These are phyloP conservation scores for Galendromus occidentalis DNA, from an alignment of 1,140 invertebrate genomes.

Conservation along the genomic window DNA sequence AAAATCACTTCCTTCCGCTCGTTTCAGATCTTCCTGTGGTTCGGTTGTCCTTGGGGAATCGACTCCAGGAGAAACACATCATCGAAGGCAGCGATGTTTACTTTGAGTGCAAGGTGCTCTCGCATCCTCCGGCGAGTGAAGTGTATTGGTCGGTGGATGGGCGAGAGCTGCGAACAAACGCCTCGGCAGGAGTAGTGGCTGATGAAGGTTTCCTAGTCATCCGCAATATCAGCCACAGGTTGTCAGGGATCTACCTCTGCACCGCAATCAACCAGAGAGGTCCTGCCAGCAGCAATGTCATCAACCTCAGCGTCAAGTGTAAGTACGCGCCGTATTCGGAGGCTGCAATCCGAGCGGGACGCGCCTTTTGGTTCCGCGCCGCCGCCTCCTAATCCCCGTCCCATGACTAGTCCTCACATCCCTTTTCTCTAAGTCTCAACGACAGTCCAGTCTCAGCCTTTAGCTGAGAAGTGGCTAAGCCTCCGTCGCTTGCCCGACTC, in stretches of 20 bases:
- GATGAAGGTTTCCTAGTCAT: constrained; percentile 1
- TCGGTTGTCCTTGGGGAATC: neutral
- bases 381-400: too few species aligned
- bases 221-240: constrained; percentile 5
- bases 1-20: too few species aligned
- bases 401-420: too few species aligned
- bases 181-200: neutral
- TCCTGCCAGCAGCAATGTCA: neutral
- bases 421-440: too few species aligned
- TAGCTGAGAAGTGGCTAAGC: too few species aligned
- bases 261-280: constrained; percentile 8
- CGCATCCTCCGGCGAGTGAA: constrained; percentile 3
- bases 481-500: too few species aligned
- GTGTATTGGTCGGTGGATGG: neutral
- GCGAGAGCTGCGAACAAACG: neutral
- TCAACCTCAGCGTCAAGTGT: constrained; percentile 5
- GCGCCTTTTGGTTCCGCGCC: too few species aligned
- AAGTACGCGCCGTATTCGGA: too few species aligned
- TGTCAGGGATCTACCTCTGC: neutral
- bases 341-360: too few species aligned
- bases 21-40: neutral
- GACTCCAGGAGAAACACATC: neutral
- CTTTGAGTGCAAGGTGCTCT: neutral
- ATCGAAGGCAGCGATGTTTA: constrained; percentile 3
- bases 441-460: too few species aligned